Base-by-base conservation (phyloP, 2,113 vertebrate species). In the Hippocampus zosterae region DNA sequence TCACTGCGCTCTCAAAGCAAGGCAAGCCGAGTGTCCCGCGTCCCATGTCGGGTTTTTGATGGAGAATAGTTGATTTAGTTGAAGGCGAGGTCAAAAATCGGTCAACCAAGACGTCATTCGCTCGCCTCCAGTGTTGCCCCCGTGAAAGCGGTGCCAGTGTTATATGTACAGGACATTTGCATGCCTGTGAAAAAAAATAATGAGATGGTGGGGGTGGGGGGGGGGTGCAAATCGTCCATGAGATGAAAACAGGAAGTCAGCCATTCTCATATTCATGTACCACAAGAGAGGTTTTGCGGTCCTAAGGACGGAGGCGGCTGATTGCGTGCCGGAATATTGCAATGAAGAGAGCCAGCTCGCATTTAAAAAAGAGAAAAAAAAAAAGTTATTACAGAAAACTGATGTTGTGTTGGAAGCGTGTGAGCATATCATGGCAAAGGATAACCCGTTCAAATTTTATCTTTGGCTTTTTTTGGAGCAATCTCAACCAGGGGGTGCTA, bases 1-100 rank as follows among this genome's bases (percentile, higher is more conserved):
- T 46, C 23, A 1, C 63, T 23, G 40, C 2, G 6, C 23, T 65
- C n/a, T 2, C 15, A 25, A 25, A 65, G 21, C 12, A n/a, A 64
- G 61, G 41, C 62, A 25, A 25, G 62, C 61, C 18, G n/a, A 46
- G 41, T 23, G 62, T 44, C 40, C 40, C 15, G 21, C 15, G 41
- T 16, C 41, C 41, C 23, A 15, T 3, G 19, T 42, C 15, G 41
- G 15, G 63, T 27, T 15, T 65, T 65, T 27, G 42, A 65, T 65
- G 18, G 63, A 25, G 62, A 65, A 65, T 65, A 65, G 42, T 65
- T 7, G 42, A 48, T 46, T 46, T 46, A 65, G 42, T 65, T 65
- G 23, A 25, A 65, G 63, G 63, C 63, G 8, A 25, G 63, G 63
- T 46, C 23, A 46, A 46, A 65, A 65, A 46, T 16, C 41, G 42